Evolutionary conservation across 1,140 invertebrate species (phyloP).

Genomic region (Diplogasteroides magnus): DNA sequence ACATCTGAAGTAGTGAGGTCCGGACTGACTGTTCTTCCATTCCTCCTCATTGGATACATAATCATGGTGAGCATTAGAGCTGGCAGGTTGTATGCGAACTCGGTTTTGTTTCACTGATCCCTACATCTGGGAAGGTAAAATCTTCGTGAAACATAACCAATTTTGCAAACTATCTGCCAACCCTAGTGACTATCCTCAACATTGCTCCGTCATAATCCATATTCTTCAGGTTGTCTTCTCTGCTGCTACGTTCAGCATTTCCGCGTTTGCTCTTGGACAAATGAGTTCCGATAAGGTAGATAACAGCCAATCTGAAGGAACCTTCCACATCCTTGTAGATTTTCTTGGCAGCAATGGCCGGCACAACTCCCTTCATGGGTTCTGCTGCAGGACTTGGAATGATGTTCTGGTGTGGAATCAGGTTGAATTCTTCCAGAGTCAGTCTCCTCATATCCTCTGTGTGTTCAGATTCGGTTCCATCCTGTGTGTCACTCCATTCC

Average conservation of each 20-base stretch:
- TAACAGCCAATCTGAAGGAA: not conserved
- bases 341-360: slow-evolving; percentile 42
- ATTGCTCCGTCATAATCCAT: not conserved
- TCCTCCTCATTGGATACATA: slow-evolving; percentile 49
- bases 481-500: slow-evolving; percentile 42
- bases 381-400: slow-evolving; percentile 46
- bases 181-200: not conserved
- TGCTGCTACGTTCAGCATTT: slow-evolving; percentile 43
- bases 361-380: slow-evolving; percentile 53
- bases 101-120: too few relatives aligned
- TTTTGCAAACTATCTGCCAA: too few relatives aligned
- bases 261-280: slow-evolving; percentile 32
- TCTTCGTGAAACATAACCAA: too few relatives aligned
- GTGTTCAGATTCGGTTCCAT: slow-evolving; percentile 44
- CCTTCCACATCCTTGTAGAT: slow-evolving; percentile 23
- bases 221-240: slow-evolving; percentile 34
- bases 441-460: slow-evolving; percentile 33
- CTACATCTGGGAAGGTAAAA: too few relatives aligned
- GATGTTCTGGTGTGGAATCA: slow-evolving; percentile 44
- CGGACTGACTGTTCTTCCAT: slow-evolving; percentile 48
- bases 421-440: slow-evolving; percentile 35
- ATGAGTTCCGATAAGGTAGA: slow-evolving; percentile 24
- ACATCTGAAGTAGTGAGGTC: slow-evolving; percentile 49
- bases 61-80: slow-evolving; percentile 49
- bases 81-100: too few relatives aligned